These are phyloP conservation scores for Drosophila dunni DNA, from an alignment of 1,140 invertebrate genomes.

Conservation along the genomic window DNA sequence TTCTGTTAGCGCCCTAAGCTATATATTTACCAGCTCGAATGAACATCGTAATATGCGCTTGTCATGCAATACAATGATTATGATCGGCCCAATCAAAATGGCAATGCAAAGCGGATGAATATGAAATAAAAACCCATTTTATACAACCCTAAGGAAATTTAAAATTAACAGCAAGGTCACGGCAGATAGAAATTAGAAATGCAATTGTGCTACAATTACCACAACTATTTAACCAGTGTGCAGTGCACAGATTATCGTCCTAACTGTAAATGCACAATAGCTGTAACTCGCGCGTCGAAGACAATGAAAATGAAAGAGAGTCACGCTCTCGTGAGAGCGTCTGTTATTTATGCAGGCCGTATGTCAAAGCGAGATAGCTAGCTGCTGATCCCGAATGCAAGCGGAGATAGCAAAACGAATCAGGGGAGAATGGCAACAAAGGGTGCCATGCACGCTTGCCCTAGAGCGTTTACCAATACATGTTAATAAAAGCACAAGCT, in stretches of 20 bases:
- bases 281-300: background rate
- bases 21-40: conserved; percentile 68
- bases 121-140: conserved; percentile 7
- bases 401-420: background rate
- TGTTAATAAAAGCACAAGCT: background rate
- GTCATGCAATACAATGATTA: conserved; percentile 77
- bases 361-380: background rate
- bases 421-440: background rate
- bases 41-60: conserved; percentile 69
- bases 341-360: background rate
- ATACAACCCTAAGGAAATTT: conserved; percentile 3
- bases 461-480: background rate
- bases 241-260: conserved; percentile 4
- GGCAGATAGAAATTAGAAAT: conserved; percentile 7
- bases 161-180: conserved; percentile 5
- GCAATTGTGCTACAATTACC: conserved; percentile 6
- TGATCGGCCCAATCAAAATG: conserved; percentile 37
- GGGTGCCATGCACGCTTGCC: background rate
- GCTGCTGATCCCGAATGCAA: background rate
- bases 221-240: conserved; percentile 2
- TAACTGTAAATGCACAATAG: background rate
- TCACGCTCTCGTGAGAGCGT: background rate
- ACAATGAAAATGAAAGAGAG: background rate
- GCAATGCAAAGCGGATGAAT: conserved; percentile 15
- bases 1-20: conserved; percentile 50